Conservation (phyloP, 2,797 vertebrate genomes). For the Garrulus glandarius region DNA sequence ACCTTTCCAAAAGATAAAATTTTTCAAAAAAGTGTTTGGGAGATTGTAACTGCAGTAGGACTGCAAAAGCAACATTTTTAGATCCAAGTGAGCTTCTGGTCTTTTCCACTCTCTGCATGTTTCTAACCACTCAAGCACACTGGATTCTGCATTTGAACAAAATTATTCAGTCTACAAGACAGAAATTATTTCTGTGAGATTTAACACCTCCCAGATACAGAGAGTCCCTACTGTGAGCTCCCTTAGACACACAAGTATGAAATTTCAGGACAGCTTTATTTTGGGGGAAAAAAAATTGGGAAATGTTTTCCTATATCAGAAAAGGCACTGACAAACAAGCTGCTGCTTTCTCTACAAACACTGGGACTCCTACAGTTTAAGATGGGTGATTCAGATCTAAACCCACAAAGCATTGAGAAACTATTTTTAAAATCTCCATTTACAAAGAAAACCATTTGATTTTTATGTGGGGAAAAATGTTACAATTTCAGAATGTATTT, state of each 20-base stretch:
- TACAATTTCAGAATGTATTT: background rate
- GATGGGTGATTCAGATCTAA: background rate
- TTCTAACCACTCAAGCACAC: background rate
- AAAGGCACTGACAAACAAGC: background rate
- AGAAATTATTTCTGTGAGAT: background rate
- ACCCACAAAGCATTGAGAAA: background rate
- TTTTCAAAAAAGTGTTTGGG: background rate
- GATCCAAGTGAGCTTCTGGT: background rate
- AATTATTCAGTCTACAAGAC: background rate
- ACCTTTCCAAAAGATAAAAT: background rate
- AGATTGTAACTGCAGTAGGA: background rate
- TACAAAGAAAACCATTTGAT: background rate
- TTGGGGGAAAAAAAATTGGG: accelerated
- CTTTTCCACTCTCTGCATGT: background rate
- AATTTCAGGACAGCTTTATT: background rate
- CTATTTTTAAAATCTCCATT: background rate
- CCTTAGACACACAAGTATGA: background rate
- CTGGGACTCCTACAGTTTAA: background rate
- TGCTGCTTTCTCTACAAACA: background rate
- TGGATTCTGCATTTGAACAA: background rate
- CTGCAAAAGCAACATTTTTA: background rate
- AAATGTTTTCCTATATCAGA: background rate
- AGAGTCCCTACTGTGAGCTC: background rate
- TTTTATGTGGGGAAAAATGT: background rate
- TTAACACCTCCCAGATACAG: background rate